These are phyloP conservation scores for Leucoraja erinaceus DNA, from an alignment of 2,113 vertebrate genomes.

Conservation along the genomic window DNA sequence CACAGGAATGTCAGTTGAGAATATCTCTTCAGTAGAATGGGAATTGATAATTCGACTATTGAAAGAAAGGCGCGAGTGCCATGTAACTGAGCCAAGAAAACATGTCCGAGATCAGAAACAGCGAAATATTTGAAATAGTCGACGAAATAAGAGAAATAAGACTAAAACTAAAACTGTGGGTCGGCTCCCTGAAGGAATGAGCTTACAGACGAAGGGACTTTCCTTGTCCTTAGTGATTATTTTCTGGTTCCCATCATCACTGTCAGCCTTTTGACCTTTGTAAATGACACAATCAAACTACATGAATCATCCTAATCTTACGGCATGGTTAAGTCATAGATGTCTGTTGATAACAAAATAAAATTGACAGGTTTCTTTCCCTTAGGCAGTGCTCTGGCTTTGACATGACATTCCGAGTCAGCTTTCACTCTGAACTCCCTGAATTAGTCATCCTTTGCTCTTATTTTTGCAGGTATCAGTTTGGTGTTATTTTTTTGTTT, in stretches of 20 bases:
- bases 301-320: slow-evolving; percentile 4
- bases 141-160: neutral
- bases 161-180: neutral
- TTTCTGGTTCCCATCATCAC: neutral
- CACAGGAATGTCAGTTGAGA: neutral
- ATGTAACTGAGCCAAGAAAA: neutral
- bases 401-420: neutral
- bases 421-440: neutral
- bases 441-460: neutral
- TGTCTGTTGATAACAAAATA: neutral
- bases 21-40: neutral
- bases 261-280: neutral
- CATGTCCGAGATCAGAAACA: neutral
- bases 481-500: neutral
- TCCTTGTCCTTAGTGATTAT: neutral
- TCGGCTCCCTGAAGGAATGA: neutral
- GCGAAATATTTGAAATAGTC: neutral
- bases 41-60: neutral
- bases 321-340: neutral
- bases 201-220: neutral
- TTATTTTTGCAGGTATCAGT: neutral
- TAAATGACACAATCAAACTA: neutral
- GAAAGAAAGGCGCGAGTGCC: neutral
- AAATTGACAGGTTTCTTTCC: neutral
- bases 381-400: neutral